Evolutionary conservation across 1,140 invertebrate species (phyloP), one percentile per base, ranked within the genome.

Genomic region (Gerris buenoi): DNA sequence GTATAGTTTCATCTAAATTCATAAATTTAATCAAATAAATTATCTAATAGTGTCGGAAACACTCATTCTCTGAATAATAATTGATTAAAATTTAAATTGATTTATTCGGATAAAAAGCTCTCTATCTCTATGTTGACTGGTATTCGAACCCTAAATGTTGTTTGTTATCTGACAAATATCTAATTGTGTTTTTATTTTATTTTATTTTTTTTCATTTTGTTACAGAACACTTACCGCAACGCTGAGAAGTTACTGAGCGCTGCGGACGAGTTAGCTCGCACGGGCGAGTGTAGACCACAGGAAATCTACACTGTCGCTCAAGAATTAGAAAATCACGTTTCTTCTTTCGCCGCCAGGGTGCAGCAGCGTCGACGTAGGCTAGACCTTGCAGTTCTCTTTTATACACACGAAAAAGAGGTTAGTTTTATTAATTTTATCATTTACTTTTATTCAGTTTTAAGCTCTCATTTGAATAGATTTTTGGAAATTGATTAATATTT

Each of bases 151-250:
- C n/a, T n/a, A n/a, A n/a, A n/a, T n/a, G n/a, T n/a, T n/a, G n/a
- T n/a, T n/a, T n/a, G n/a, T n/a, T n/a, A n/a, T n/a, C n/a, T n/a
- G n/a, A n/a, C n/a, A n/a, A n/a, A n/a, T n/a, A n/a, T n/a, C n/a
- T n/a, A n/a, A n/a, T n/a, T n/a, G n/a, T n/a, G n/a, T n/a, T n/a
- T n/a, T n/a, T n/a, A n/a, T n/a, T n/a, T n/a, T n/a, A n/a, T n/a
- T n/a, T n/a, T n/a, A n/a, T n/a, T n/a, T n/a, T n/a, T n/a, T n/a
- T n/a, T n/a, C n/a, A n/a, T n/a, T 68, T 22, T 72, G 68, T 80
- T 83, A 25, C 81, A 98, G 88, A 98, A 98, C 75, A 99, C 97
- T 0, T 97, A 98, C 74, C 97, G 93, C 26, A 99, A 99, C 80
- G 95, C 96, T 1, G 94, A 98, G 72, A 98, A 99, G 78, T 79